A percentile compares a stretch with the other conserved stretches of the same genome.
These are phyloP conservation scores for Phycodurus eques DNA, from an alignment of 2,113 vertebrate species.

Conservation along the genomic window DNA sequence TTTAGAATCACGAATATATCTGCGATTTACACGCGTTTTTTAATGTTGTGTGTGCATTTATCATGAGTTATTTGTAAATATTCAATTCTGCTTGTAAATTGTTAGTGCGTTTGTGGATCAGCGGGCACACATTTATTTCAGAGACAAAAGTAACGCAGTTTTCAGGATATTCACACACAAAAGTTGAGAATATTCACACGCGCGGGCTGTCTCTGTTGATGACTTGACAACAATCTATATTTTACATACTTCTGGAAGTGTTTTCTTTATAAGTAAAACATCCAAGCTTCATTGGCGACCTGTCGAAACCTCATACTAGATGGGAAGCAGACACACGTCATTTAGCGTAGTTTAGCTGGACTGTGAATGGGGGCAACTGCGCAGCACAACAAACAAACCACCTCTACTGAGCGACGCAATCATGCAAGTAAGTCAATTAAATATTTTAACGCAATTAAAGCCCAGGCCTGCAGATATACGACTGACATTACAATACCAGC, in stretches of 20 bases:
- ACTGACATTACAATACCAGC: conserved; percentile 5
- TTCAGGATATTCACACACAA: too few relatives aligned
- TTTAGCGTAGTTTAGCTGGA: neutral
- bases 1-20: too few relatives aligned
- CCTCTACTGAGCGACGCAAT: neutral
- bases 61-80: too few relatives aligned
- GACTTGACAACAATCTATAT: too few relatives aligned
- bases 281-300: neutral
- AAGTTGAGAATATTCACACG: too few relatives aligned
- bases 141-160: too few relatives aligned
- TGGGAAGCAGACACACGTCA: neutral
- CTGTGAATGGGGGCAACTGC: neutral
- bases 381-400: neutral
- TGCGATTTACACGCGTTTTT: too few relatives aligned
- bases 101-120: too few relatives aligned
- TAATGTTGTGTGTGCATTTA: too few relatives aligned
- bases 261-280: neutral
- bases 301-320: neutral
- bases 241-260: neutral
- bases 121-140: too few relatives aligned
- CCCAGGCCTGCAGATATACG: neutral
- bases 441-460: conserved; percentile 6
- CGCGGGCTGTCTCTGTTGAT: too few relatives aligned
- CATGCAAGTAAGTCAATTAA: neutral
- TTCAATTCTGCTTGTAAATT: too few relatives aligned